Evolutionary conservation across 2,888 invertebrate species (phyloP), one percentile per base, ranked within the genome.

Genomic region (Folsomia candida): DNA sequence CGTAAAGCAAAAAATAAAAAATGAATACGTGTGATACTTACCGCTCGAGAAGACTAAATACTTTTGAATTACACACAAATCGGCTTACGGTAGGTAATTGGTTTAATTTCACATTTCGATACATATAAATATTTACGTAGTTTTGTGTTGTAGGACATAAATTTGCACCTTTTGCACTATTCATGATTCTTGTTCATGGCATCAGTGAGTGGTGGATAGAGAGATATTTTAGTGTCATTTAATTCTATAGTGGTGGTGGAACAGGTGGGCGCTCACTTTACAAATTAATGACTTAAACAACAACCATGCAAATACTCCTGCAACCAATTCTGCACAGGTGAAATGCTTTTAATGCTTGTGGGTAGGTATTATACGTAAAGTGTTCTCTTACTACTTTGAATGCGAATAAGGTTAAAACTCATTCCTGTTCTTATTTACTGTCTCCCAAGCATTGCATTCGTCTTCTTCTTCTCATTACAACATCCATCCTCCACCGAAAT

Each of bases 251-350:
- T 37, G 37, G 14, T 4, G 14, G 37, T 37, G 54, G 22, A 54
- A 54, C 54, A 54, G 54, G 54, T 54, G 54, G 54, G 54, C 54
- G 22, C 20, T 54, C 54, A 54, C 22, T 54, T 18, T 22, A 54
- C 18, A 54, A 54, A 22, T 54, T 54, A 54, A 54, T 22, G 54
- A 54, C 54, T 54, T 22, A 54, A 54, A 6, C 18, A 54, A n/a
- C 54, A 54, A 54, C 54, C n/a, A 6, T 4, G 20, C 54, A 54
- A 18, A 18, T n/a, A n/a, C 14, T 37, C 37, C 4, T 37, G 37
- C 4, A 9, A 37, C 37, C 54, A 14, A 4, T 54, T 54, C 20
- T 4, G 22, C 54, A 54, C 54, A 54, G 54, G 54, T 54, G 54
- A 54, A 54, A 54, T 54, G 54, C n/a, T 54, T 54, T 54, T 6